Conservation (phyloP, 2,888 invertebrate species). For the Protophormia terraenovae region DNA sequence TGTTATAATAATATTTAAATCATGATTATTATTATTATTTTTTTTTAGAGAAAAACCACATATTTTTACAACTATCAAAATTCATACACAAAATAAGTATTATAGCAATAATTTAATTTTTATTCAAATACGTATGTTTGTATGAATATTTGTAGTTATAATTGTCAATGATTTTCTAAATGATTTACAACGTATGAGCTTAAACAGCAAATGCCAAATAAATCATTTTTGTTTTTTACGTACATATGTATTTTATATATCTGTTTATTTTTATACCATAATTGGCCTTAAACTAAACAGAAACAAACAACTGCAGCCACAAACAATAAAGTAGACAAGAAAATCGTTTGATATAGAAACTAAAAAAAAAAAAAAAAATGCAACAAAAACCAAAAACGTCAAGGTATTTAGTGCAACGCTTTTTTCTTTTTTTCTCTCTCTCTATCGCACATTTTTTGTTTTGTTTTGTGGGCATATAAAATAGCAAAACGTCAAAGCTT, state of each 20-base stretch:
- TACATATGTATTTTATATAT: background rate
- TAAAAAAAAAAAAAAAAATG: background rate
- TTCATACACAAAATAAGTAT: background rate
- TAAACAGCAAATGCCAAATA: conserved; percentile 29
- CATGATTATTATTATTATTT: no score
- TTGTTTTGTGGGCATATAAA: conserved; percentile 35
- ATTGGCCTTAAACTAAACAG: conserved; percentile 28
- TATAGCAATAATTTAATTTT: background rate
- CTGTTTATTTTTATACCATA: conserved; percentile 19
- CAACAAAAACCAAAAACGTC: conserved; percentile 3
- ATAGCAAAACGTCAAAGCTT: conserved; percentile 62
- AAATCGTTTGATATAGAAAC: conserved; percentile 30
- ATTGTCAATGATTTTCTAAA: conserved; percentile 12
- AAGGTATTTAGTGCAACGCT: conserved; percentile 43
- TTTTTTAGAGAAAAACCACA: no score
- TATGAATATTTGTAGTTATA: background rate
- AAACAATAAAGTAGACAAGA: conserved; percentile 9
- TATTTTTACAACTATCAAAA: no score
- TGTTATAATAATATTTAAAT: no score
- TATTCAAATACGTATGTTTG: background rate
- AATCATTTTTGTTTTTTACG: conserved; percentile 25
- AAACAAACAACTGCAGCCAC: no score
- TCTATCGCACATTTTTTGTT: no score
- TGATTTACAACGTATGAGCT: conserved; percentile 19
- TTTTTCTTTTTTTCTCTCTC: background rate